Evolutionary conservation across 2,797 vertebrate species (phyloP).

Genomic region (Eulemur coronatus): DNA sequence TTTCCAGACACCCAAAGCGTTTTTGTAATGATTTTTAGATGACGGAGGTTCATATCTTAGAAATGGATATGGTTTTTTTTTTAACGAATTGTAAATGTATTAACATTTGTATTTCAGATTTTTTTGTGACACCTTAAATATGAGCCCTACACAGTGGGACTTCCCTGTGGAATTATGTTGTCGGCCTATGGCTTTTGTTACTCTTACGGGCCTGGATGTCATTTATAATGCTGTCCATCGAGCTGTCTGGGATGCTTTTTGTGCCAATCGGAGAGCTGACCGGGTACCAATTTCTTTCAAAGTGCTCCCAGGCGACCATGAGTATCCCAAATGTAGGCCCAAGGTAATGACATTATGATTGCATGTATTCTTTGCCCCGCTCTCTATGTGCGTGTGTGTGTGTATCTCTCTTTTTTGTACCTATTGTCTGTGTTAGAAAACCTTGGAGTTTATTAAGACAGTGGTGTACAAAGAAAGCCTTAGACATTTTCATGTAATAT

Average conservation of each 20-base stretch:
- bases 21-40: not conserved
- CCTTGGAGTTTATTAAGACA: not conserved
- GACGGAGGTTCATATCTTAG: not conserved
- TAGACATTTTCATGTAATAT: not conserved
- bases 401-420: not conserved
- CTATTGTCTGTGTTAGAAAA: not conserved
- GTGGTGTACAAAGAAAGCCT: not conserved
- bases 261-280: slow-evolving; percentile 96
- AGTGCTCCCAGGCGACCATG: slow-evolving; percentile 96
- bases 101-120: slow-evolving; percentile 68
- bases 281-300: slow-evolving; percentile 98
- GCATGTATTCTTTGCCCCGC: not conserved
- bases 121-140: slow-evolving; percentile 62
- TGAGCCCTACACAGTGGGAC: slow-evolving; percentile 94
- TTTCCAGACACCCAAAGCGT: not conserved
- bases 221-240: slow-evolving; percentile 96
- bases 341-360: slow-evolving; percentile 88
- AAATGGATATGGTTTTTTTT: not conserved
- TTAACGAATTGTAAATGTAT: not conserved
- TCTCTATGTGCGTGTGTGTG: rapidly evolving
- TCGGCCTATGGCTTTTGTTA: slow-evolving; percentile 98
- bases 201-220: slow-evolving; percentile 95
- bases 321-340: slow-evolving; percentile 97
- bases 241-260: slow-evolving; percentile 98
- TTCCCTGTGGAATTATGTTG: slow-evolving; percentile 97